A percentile compares a stretch with the other conserved stretches of the same genome.
Conservation (phyloP, 2,113 vertebrate species). For the Oceanites oceanicus region DNA sequence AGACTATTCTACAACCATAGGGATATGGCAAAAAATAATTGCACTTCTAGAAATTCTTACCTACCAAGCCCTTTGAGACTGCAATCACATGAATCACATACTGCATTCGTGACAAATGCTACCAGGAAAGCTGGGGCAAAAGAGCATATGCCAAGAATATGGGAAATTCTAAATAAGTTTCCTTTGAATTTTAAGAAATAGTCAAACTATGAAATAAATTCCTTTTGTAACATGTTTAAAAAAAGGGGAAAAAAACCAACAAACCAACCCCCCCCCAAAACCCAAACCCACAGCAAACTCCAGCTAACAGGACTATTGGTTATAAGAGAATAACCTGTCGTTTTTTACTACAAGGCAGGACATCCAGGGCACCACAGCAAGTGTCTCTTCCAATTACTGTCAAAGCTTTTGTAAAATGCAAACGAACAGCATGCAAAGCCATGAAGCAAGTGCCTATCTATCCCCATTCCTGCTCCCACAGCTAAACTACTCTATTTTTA, state of each 20-base stretch:
- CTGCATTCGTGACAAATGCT: not conserved
- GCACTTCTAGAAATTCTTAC: conserved; percentile 16
- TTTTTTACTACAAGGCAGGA: not conserved
- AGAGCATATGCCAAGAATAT: not conserved
- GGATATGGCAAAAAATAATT: not conserved
- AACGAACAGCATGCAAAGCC: not conserved
- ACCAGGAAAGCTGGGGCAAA: not conserved
- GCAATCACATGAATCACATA: not conserved
- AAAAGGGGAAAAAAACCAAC: not conserved
- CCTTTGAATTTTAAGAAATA: not conserved
- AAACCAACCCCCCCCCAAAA: not conserved
- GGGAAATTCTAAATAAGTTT: not conserved
- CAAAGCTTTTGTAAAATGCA: not conserved
- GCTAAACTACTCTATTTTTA: not conserved
- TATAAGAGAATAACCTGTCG: not conserved
- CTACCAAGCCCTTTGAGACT: not conserved
- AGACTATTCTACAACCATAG: not conserved
- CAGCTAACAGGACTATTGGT: not conserved
- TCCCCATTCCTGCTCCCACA: not conserved
- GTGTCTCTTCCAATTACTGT: not conserved
- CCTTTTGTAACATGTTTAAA: not conserved
- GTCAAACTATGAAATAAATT: not conserved
- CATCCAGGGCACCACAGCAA: not conserved
- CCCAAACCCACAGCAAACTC: not conserved
- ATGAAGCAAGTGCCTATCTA: not conserved